phyloP scores from a whole-genome alignment of 2,888 invertebrate species.

The Drosophila subsilvestris region DNA sequence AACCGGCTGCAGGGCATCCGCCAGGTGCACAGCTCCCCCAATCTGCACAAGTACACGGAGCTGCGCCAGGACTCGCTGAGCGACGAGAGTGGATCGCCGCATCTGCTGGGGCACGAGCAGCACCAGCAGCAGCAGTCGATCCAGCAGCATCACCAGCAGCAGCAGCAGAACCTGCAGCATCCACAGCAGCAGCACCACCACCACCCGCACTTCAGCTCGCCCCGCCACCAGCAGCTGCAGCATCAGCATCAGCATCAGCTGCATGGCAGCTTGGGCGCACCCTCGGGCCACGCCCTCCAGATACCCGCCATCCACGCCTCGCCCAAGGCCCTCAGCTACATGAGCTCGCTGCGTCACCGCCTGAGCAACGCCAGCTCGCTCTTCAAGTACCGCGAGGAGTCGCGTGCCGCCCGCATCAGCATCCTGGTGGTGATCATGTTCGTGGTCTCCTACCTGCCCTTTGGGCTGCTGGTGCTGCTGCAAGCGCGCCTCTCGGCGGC shows the following conservation, averaged over 20 bases:
- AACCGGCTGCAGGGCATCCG: conserved; percentile 77
- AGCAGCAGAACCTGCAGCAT: conserved; percentile 43
- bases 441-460: conserved; percentile 84
- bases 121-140: conserved; percentile 56
- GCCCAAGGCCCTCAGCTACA: conserved; percentile 85
- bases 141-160: conserved; percentile 46
- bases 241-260: conserved; percentile 24
- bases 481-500: conserved; percentile 81
- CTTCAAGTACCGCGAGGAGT: conserved; percentile 94
- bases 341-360: conserved; percentile 90
- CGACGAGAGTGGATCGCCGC: conserved; percentile 74
- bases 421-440: conserved; percentile 85
- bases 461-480: conserved; percentile 82
- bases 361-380: conserved; percentile 93
- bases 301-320: conserved; percentile 83
- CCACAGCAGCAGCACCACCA: conserved; percentile 49
- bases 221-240: conserved; percentile 53
- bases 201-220: conserved; percentile 60
- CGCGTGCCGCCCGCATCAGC: conserved; percentile 94
- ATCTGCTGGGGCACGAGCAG: conserved; percentile 67
- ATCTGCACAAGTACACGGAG: conserved; percentile 82
- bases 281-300: conserved; percentile 74
- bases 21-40: conserved; percentile 84
- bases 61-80: conserved; percentile 64
- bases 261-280: conserved; percentile 27